These are phyloP conservation scores for Trichogramma evanescens DNA, from an alignment of 2,888 invertebrate species.

Conservation along the genomic window DNA sequence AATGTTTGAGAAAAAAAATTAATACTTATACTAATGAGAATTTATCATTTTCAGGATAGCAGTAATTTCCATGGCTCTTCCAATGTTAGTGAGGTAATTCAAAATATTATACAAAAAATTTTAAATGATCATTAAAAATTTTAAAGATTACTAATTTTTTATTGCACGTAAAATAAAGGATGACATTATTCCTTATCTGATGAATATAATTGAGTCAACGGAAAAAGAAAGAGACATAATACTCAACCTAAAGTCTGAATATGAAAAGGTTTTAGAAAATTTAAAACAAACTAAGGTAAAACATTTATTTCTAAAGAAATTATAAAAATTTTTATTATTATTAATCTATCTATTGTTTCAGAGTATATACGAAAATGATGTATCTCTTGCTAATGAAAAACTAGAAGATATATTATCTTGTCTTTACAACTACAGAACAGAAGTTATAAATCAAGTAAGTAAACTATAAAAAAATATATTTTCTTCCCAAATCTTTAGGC, in stretches of 20 bases:
- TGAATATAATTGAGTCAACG: constrained; percentile 29
- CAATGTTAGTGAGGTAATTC: constrained; percentile 12
- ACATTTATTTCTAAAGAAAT: not conserved
- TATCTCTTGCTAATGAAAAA: constrained; percentile 20
- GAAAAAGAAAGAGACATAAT: constrained; percentile 32
- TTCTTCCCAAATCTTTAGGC: not conserved
- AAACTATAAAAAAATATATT: constrained; percentile 5
- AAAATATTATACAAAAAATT: not conserved
- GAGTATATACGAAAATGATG: constrained; percentile 6
- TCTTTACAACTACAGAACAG: constrained; percentile 25
- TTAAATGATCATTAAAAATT: not conserved
- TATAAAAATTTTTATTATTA: not conserved
- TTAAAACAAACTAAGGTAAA: constrained; percentile 18
- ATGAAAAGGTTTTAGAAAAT: constrained; percentile 30
- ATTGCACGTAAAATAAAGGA: constrained; percentile 24
- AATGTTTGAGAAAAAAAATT: too few relatives aligned
- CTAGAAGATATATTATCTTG: constrained; percentile 27
- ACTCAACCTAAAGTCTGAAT: constrained; percentile 28
- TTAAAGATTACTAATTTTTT: not conserved
- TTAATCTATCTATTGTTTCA: constrained; percentile 4
- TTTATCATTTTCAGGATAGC: constrained; percentile 11
- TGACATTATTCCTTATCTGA: constrained; percentile 27
- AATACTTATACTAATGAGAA: too few relatives aligned
- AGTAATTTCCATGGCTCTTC: not conserved
- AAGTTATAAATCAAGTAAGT: constrained; percentile 28